Conservation (phyloP, 2,113 vertebrate species). For the Tamias sibiricus region DNA sequence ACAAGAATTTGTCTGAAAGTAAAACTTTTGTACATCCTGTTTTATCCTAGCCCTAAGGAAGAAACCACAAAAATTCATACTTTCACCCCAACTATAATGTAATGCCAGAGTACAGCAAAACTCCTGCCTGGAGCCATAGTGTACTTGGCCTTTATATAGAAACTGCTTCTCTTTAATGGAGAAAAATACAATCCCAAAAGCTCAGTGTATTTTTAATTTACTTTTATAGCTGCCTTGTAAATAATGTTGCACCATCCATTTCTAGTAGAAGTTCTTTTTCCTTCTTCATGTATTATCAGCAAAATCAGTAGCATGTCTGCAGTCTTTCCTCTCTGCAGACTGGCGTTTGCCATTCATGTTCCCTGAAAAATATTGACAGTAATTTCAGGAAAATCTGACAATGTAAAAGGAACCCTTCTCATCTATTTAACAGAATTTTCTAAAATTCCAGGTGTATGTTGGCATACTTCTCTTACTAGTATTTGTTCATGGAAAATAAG, state of each 20-base stretch:
- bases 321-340: neutral
- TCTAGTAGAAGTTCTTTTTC: neutral
- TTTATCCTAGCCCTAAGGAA: neutral
- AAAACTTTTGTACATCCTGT: neutral
- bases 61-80: neutral
- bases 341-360: neutral
- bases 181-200: neutral
- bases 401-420: neutral
- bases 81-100: neutral
- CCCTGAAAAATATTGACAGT: neutral
- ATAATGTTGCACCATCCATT: neutral
- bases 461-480: neutral
- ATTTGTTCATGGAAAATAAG: constrained; percentile 21
- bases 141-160: neutral
- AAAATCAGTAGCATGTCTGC: neutral
- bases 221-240: neutral
- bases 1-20: neutral
- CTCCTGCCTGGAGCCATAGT: neutral
- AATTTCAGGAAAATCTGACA: neutral
- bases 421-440: neutral
- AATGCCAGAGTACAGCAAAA: neutral
- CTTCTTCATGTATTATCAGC: neutral
- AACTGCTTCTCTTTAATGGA: neutral
- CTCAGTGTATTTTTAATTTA: neutral
- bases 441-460: neutral